Conservation (phyloP, 2,113 vertebrate genomes). For the Psilopogon haemacephalus region DNA sequence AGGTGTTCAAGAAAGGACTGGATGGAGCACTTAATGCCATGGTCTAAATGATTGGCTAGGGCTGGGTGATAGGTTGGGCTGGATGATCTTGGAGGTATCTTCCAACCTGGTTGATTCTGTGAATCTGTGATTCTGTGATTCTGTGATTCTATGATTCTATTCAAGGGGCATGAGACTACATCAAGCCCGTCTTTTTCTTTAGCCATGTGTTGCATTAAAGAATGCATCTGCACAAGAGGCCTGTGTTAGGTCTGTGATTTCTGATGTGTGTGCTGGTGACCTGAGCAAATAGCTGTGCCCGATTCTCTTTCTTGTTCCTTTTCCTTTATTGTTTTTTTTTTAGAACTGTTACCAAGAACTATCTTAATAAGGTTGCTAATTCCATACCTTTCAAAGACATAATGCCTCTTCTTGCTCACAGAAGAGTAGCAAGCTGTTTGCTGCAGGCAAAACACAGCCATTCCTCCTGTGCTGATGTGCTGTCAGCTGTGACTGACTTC, state of each 20-base stretch:
- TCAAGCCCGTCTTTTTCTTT: neutral
- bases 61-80: too few species aligned
- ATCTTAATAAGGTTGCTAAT: neutral
- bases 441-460: neutral
- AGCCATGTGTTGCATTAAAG: neutral
- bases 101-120: too few species aligned
- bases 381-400: neutral
- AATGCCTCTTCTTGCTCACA: neutral
- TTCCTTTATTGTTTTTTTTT: constrained; percentile 28
- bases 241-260: neutral
- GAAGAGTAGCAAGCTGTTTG: neutral
- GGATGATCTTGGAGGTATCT: too few species aligned
- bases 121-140: too few species aligned
- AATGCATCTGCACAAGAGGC: neutral
- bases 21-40: too few species aligned
- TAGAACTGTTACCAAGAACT: neutral
- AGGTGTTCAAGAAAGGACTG: too few species aligned
- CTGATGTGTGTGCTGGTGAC: constrained; percentile 11
- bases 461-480: neutral
- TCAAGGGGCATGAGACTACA: neutral
- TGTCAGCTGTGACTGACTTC: neutral
- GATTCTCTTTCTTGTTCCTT: neutral
- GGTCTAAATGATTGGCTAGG: too few species aligned
- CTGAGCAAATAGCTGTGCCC: constrained; percentile 20
- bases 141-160: too few species aligned